A percentile compares a stretch with the other conserved stretches of the same genome.
Conservation (phyloP, 2,888 invertebrate genomes). For the Apotomis turbidana region DNA sequence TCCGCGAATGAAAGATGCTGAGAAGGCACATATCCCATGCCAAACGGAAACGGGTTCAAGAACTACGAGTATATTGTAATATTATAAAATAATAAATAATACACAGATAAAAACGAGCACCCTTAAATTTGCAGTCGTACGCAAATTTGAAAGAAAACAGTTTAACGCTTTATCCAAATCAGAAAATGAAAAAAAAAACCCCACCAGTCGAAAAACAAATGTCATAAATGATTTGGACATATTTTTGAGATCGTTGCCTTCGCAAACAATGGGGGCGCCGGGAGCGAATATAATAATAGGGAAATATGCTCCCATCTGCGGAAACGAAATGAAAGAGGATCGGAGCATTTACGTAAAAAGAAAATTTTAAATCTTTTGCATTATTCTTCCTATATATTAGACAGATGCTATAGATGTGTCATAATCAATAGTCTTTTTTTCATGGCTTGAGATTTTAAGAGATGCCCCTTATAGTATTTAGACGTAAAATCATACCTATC, state of each 20-base stretch:
- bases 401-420: too few species aligned
- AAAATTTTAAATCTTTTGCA: conserved; percentile 4
- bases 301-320: conserved; percentile 11
- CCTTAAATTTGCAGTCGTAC: background rate
- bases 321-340: conserved; percentile 7
- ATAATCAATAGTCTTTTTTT: too few species aligned
- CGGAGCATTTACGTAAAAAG: conserved; percentile 15
- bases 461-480: too few species aligned
- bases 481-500: too few species aligned
- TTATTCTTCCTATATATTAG: background rate
- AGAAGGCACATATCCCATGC: too few species aligned
- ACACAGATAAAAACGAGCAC: too few species aligned
- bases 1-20: too few species aligned
- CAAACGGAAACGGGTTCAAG: too few species aligned
- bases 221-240: conserved; percentile 22
- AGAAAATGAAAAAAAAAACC: conserved; percentile 8
- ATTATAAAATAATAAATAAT: too few species aligned
- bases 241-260: conserved; percentile 16
- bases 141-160: background rate
- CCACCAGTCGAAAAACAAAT: conserved; percentile 10
- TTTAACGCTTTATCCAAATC: conserved; percentile 8
- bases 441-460: too few species aligned
- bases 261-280: conserved; percentile 21
- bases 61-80: too few species aligned
- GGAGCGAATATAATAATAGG: conserved; percentile 12